Base-by-base conservation (phyloP, 2,888 invertebrate species). In the Caenorhabditis wallacei region DNA sequence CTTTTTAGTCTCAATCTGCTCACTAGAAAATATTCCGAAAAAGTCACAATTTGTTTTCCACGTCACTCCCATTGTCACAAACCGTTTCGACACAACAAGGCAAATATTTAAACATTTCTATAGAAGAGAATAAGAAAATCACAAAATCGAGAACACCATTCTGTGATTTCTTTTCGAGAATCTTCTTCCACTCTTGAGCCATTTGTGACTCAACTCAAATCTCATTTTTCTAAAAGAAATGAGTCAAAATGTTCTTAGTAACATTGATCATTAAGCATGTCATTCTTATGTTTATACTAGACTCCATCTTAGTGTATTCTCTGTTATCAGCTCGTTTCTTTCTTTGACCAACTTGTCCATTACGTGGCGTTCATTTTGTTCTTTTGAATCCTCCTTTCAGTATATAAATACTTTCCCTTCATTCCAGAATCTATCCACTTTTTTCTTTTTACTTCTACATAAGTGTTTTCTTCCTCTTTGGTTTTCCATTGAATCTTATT, bases 261-360 rank as follows among this genome's bases (percentile, higher is more conserved):
- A n/a, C 13, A 4, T 5, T 24, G 24, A 51, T 11, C 48, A 35
- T 35, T 46, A 4, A 13, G 7, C 10, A 35, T 61, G 26, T 10
- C 46, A 48, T 8, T 40, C 56, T 30, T 7, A n/a, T 61, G 64
- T 64, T 51, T 48, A 63, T 48, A 54, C 70, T 70, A 70, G 40
- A 70, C 70, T 70, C 57, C 46, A 70, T 57, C 57, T 57, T 70
- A 70, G 70, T 70, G 16, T 70, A 70, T 56, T 40, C 69, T 35
- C 37, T n/a, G 35, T 61, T 48, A 71, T 71, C 61, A 59, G 37
- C 16, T 26, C 26, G 7, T 10, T 16, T 22, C 24, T 22, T 22
- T 22, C 18, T 24, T 35, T 71, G 59, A 71, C 59, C 51, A 51
- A 57, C 48, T 59, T 70, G 57, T 48, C 48, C 57, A 57, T 20